Evolutionary conservation across 2,888 invertebrate species (phyloP).

Genomic region (Nezara viridula): DNA sequence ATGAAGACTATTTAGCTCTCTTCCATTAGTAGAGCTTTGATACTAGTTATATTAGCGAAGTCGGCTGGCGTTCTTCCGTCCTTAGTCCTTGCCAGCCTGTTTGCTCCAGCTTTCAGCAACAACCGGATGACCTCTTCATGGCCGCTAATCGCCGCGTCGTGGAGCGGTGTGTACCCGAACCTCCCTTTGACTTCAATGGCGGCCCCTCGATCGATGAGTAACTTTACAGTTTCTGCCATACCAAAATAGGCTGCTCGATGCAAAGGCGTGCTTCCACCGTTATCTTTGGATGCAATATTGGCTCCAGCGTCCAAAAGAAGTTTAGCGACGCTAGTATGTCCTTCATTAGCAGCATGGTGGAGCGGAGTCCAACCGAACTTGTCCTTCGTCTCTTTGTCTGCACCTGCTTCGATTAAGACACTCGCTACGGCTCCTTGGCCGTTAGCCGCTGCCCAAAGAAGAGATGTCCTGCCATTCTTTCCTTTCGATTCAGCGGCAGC

Average conservation of each 20-base stretch:
- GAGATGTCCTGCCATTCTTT: neutral
- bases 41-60: neutral
- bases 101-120: neutral
- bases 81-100: neutral
- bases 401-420: neutral
- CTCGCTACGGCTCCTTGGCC: neutral
- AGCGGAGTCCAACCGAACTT: constrained; percentile 41
- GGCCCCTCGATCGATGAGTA: neutral
- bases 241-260: constrained; percentile 13
- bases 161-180: neutral
- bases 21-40: neutral
- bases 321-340: neutral
- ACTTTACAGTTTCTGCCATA: neutral
- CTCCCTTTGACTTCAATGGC: neutral
- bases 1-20: neutral
- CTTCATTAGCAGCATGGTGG: constrained; percentile 20
- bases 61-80: neutral
- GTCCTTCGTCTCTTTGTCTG: neutral
- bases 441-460: neutral
- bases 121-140: neutral
- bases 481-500: neutral
- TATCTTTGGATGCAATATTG: neutral
- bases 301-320: constrained; percentile 5
- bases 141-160: neutral
- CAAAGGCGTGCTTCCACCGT: neutral